These are phyloP conservation scores for Nycticorax nycticorax DNA, from an alignment of 2,113 vertebrate genomes.

Conservation along the genomic window DNA sequence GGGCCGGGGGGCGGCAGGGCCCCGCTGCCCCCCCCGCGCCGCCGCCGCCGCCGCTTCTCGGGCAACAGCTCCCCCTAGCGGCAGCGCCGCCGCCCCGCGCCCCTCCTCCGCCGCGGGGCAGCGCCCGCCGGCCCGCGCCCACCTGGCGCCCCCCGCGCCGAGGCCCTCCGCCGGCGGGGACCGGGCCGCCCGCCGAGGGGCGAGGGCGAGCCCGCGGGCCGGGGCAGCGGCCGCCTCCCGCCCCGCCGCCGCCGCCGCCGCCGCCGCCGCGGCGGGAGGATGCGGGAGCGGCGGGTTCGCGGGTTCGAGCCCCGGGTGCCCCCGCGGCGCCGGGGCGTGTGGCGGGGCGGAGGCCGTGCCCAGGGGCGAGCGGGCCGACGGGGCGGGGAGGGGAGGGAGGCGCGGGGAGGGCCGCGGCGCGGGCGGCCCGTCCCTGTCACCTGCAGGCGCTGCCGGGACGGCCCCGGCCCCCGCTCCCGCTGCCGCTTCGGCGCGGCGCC, in stretches of 20 bases:
- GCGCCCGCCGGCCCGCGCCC: not conserved
- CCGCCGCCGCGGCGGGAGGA: not conserved
- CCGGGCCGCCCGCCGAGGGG: too few species aligned
- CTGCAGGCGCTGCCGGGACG: not conserved
- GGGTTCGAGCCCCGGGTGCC: not conserved
- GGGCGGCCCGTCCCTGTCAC: not conserved
- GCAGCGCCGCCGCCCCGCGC: constrained; percentile 11
- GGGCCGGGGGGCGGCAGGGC: not conserved
- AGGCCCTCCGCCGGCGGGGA: not conserved
- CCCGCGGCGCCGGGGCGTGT: not conserved
- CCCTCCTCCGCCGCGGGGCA: not conserved
- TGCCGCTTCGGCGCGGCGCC: not conserved
- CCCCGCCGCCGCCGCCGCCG: too few species aligned
- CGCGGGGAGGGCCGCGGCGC: not conserved
- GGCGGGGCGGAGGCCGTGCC: not conserved
- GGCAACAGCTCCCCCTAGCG: constrained; percentile 79
- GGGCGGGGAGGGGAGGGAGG: not conserved
- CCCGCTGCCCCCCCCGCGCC: not conserved
- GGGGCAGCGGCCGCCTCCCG: not conserved
- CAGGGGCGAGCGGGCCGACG: not conserved
- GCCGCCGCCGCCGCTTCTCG: not conserved
- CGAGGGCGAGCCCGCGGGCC: too few species aligned
- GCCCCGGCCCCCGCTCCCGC: not conserved
- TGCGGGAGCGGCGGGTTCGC: not conserved
- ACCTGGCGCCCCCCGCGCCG: not conserved